phyloP scores from a whole-genome alignment of 2,888 invertebrate genomes.

The Mimachlamys varia region DNA sequence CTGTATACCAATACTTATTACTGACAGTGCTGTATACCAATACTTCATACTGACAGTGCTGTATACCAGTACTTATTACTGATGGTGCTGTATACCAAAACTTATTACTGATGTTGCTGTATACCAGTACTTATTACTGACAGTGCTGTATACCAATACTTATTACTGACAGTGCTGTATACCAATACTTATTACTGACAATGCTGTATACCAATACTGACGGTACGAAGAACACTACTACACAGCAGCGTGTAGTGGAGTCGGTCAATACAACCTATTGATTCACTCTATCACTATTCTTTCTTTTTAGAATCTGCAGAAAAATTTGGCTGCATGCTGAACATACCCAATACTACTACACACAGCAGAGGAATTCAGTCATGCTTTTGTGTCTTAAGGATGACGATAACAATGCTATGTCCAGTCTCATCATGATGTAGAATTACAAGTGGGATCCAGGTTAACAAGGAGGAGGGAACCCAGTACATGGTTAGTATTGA shows the following conservation, averaged over 20 bases:
- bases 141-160: background rate
- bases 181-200: background rate
- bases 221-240: background rate
- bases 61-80: background rate
- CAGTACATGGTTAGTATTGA: background rate
- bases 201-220: background rate
- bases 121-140: background rate
- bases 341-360: background rate
- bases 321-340: background rate
- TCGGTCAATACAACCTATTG: constrained; percentile 15
- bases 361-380: background rate
- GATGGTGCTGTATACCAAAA: background rate
- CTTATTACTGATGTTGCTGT: background rate
- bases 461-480: background rate
- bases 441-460: background rate
- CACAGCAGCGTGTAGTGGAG: background rate
- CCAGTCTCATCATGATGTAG: background rate
- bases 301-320: constrained; percentile 34
- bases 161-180: background rate
- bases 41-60: background rate
- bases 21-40: background rate
- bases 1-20: background rate
- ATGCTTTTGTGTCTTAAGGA: background rate
- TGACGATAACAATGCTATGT: background rate
- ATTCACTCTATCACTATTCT: background rate